A percentile compares a stretch with the other conserved stretches of the same genome.
phyloP scores from a whole-genome alignment of 2,113 vertebrate genomes.

The Macroglossus sobrinus region DNA sequence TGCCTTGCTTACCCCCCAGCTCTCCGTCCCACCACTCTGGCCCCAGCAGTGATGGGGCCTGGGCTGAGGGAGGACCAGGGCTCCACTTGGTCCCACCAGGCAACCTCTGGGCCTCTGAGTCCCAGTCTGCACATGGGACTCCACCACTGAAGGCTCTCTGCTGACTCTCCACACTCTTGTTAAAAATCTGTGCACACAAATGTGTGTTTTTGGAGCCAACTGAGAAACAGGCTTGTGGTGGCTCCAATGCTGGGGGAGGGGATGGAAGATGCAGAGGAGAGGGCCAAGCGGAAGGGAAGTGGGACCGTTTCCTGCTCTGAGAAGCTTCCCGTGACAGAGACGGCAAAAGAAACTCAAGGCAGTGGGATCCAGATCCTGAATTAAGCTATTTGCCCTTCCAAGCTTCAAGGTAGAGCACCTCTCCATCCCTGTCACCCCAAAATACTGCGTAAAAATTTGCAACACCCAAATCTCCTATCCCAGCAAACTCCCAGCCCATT shows the following conservation, averaged over 20 bases:
- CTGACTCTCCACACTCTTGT: neutral
- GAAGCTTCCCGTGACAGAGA: neutral
- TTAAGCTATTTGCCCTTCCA: neutral
- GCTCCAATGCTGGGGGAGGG: neutral
- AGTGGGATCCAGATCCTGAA: neutral
- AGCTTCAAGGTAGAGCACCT: neutral
- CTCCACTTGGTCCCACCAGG: neutral
- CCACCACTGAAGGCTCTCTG: too few species aligned
- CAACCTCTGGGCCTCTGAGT: neutral
- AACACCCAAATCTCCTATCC: neutral
- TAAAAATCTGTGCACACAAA: fast-evolving
- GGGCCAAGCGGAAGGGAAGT: neutral
- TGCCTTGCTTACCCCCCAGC: neutral
- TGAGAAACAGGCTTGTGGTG: neutral
- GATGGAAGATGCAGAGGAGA: neutral
- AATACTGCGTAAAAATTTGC: neutral
- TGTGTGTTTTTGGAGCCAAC: neutral
- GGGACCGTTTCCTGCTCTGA: neutral
- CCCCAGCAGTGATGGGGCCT: neutral
- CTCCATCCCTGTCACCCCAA: neutral
- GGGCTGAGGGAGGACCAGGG: neutral
- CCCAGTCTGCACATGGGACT: fast-evolving
- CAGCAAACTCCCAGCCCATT: neutral
- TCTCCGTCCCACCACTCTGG: neutral
- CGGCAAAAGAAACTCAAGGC: neutral